Evolutionary conservation across 2,888 invertebrate species (phyloP).

Genomic region (Dysmachus trigonus): DNA sequence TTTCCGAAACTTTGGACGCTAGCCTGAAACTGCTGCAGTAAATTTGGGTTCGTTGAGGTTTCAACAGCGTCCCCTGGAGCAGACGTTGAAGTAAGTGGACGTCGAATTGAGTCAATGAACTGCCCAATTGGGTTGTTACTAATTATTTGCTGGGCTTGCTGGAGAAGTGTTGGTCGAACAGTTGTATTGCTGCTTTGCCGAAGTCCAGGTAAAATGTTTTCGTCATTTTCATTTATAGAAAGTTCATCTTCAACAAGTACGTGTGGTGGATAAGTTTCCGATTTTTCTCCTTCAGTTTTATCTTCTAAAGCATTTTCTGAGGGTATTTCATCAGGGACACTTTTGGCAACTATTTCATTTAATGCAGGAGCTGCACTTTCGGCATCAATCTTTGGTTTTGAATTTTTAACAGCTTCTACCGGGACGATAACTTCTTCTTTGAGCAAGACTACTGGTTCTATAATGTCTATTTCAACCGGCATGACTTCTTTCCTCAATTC

Average conservation of each 20-base stretch:
- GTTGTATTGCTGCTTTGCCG: constrained; percentile 8
- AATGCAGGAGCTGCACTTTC: neutral
- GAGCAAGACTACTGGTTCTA: neutral
- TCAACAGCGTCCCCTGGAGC: neutral
- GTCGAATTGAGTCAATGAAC: constrained; percentile 45
- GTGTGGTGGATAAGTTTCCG: neutral
- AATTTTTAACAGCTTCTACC: neutral
- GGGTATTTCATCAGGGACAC: neutral
- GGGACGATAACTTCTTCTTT: constrained; percentile 24
- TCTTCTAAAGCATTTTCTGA: neutral
- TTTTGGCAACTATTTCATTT: neutral
- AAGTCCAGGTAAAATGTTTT: neutral
- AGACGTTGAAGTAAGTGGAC: constrained; percentile 30
- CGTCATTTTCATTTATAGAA: neutral
- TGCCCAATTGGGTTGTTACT: constrained; percentile 44
- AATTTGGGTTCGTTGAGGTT: constrained; percentile 43
- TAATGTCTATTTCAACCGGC: constrained; percentile 28
- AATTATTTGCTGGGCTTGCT: constrained; percentile 44
- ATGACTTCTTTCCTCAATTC: neutral
- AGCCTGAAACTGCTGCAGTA: constrained; percentile 46
- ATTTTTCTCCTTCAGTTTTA: neutral
- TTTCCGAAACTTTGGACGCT: constrained; percentile 47
- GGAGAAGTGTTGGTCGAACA: constrained; percentile 12
- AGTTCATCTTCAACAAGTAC: neutral
- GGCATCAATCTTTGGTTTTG: neutral